phyloP scores from a whole-genome alignment of 2,113 vertebrate genomes.

The Misgurnus anguillicaudatus region DNA sequence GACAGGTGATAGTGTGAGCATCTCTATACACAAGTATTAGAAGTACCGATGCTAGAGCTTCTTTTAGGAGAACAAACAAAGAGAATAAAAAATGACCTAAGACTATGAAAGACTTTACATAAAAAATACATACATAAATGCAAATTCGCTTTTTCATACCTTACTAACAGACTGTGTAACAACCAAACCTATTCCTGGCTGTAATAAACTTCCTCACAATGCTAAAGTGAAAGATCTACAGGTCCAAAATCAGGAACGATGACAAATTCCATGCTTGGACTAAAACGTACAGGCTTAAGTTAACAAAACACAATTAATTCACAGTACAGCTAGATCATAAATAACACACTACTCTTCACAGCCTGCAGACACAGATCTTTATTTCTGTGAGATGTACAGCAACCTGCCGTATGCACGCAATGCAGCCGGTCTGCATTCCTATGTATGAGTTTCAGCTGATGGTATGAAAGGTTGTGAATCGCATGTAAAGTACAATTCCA shows the following conservation, averaged over 20 bases:
- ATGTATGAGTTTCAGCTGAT: slow-evolving; percentile 1
- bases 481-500: not conserved
- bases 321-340: not conserved
- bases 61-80: slow-evolving; percentile 54
- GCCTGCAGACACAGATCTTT: not conserved
- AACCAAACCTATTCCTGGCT: no score
- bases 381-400: not conserved
- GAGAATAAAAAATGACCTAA: not conserved
- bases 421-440: slow-evolving; percentile 9
- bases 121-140: no score
- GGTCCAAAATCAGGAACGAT: not conserved
- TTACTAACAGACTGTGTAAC: no score
- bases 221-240: no score
- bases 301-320: slow-evolving; percentile 5
- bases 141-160: no score
- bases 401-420: not conserved
- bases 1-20: slow-evolving; percentile 39
- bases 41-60: no score
- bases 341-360: not conserved
- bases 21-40: not conserved
- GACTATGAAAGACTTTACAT: no score
- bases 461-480: not conserved
- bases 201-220: not conserved
- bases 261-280: not conserved
- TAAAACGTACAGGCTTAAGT: not conserved